Conservation (phyloP, 2,888 invertebrate species). For the Chymomyza fuscimana region DNA sequence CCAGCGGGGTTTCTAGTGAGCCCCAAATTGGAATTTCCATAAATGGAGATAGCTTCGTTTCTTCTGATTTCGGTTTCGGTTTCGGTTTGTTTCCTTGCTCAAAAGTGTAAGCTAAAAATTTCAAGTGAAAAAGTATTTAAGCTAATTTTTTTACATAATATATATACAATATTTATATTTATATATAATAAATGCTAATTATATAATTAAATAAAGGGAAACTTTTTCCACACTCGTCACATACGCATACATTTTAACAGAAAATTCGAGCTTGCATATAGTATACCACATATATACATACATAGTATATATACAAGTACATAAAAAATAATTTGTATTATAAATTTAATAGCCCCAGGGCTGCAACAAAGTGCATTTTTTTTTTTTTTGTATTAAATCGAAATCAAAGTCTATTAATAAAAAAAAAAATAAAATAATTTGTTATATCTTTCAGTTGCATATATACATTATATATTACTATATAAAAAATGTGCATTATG, state of each 20-base stretch:
- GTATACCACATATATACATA: background rate
- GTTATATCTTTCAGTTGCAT: background rate
- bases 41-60: too few relatives aligned
- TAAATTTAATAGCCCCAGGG: background rate
- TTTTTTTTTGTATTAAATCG: background rate
- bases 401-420: background rate
- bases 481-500: too few relatives aligned
- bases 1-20: too few relatives aligned
- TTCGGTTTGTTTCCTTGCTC: background rate
- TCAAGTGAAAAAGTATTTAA: constrained; percentile 62
- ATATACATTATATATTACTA: too few relatives aligned
- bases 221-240: background rate
- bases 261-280: background rate
- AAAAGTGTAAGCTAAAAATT: constrained; percentile 17
- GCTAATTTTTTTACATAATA: constrained; percentile 46
- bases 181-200: constrained; percentile 26
- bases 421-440: background rate
- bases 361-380: background rate
- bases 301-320: background rate
- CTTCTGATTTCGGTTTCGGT: background rate
- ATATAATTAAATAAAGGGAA: background rate
- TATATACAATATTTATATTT: constrained; percentile 16
- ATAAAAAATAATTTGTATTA: background rate
- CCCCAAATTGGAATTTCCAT: too few relatives aligned
- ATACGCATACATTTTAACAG: background rate